Evolutionary conservation across 1,140 invertebrate species (phyloP), one percentile per base, ranked within the genome.

Genomic region (Pectinophora gossypiella): DNA sequence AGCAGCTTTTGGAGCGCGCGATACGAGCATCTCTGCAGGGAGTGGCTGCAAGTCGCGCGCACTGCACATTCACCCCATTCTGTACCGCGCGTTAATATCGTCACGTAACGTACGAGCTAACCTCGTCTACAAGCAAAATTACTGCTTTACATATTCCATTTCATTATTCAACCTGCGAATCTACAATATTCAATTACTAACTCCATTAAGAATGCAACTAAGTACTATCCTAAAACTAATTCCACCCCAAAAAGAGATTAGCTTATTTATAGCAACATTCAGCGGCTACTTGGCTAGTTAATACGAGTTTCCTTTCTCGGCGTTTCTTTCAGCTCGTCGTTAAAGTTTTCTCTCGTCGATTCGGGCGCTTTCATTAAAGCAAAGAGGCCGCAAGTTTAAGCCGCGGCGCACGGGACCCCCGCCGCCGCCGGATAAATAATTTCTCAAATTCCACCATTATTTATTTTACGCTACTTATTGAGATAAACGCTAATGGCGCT

Each of bases 401-500:
- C 66, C 72, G 45, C 68, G 54, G 67, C 61, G 51, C 61, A 48
- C 56, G 53, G 64, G 63, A 63, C 63, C 50, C 55, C n/a, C n/a
- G n/a, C n/a, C n/a, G 59, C 62, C 68, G 61, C 62, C 61, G 73
- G 66, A 79, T 82, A 79, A 81, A 81, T 83, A 81, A 78, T 85
- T 74, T 56, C 68, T 59, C 72, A 81, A 81, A 78, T 75, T 77
- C 68, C 64, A 57, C 68, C 72, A 76, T 77, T 82, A 83, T 82
- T 85, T 82, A 80, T 83, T 80, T 72, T 73, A 71, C 74, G 74
- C 72, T 72, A n/a, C 19, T 44, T 44, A 74, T 82, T 80, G 63
- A 83, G 74, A 83, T 85, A 80, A 79, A 78, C 72, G 68, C 57
- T 83, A 85, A 85, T 85, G 74, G 75, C 59, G 61, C 82, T 85